phyloP scores from a whole-genome alignment of 2,797 vertebrate genomes.

The Pampus argenteus region DNA sequence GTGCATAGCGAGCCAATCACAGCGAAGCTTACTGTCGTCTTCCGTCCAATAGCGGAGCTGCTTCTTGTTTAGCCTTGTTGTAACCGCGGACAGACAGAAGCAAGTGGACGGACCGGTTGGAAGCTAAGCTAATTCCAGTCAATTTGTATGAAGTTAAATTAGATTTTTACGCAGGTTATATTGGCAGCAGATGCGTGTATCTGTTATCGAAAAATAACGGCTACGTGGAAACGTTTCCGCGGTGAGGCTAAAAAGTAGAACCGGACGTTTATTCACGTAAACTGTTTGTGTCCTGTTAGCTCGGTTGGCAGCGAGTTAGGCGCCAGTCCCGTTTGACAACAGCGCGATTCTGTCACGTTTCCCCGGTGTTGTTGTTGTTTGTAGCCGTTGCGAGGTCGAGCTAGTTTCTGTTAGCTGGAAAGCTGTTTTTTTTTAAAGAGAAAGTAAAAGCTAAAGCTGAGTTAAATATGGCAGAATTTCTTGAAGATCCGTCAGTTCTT shows the following conservation, averaged over 20 bases:
- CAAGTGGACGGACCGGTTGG: constrained; percentile 69
- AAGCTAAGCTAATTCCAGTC: constrained; percentile 76
- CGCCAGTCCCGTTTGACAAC: constrained; percentile 80
- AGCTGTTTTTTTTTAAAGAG: not conserved
- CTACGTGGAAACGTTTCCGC: constrained; percentile 15
- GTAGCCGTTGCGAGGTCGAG: constrained; percentile 42
- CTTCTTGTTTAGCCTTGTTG: constrained; percentile 50
- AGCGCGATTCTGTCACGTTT: constrained; percentile 73
- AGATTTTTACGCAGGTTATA: not conserved
- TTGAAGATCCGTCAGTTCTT: constrained; percentile 92
- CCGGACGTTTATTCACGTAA: constrained; percentile 40
- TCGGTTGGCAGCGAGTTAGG: constrained; percentile 54
- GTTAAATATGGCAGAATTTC: constrained; percentile 90
- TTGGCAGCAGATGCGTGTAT: not conserved
- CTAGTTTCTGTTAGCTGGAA: constrained; percentile 28
- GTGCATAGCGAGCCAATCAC: constrained; percentile 75
- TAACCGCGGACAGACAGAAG: constrained; percentile 73
- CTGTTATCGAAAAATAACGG: constrained; percentile 61
- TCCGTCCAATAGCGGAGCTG: constrained; percentile 56
- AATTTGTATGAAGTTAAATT: constrained; percentile 25
- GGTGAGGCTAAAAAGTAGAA: constrained; percentile 55
- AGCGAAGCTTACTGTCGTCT: not conserved
- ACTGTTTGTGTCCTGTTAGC: constrained; percentile 61
- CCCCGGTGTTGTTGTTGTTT: constrained; percentile 63
- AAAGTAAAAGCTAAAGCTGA: constrained; percentile 9